Evolutionary conservation across 2,113 vertebrate species (phyloP).

Genomic region (Heterotis niloticus): DNA sequence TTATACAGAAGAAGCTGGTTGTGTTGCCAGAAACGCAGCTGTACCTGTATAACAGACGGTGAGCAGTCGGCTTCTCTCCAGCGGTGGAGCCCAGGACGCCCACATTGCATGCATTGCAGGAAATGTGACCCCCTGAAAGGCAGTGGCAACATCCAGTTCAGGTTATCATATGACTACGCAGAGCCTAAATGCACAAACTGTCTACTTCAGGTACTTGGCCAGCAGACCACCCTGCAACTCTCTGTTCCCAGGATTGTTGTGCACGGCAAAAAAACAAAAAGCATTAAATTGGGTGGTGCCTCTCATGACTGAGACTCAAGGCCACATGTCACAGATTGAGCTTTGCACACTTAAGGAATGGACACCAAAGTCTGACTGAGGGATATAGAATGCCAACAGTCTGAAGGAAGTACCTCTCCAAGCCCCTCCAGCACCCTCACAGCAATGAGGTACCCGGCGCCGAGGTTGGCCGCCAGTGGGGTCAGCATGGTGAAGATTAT

Average conservation of each 20-base stretch:
- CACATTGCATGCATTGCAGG: slow-evolving; percentile 98
- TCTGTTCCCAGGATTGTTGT: too few species aligned
- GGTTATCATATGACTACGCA: background rate
- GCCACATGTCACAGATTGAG: background rate
- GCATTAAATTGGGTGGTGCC: background rate
- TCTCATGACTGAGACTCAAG: background rate
- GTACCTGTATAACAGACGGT: slow-evolving; percentile 91
- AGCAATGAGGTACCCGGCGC: slow-evolving; percentile 77
- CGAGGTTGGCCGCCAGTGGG: slow-evolving; percentile 80
- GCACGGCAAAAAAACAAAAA: background rate
- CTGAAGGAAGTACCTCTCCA: slow-evolving; percentile 75
- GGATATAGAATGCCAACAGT: background rate
- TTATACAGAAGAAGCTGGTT: too few species aligned
- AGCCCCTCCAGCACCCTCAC: slow-evolving; percentile 86
- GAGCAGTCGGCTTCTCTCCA: slow-evolving; percentile 92
- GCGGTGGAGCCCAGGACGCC: slow-evolving; percentile 90
- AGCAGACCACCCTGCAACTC: too few species aligned
- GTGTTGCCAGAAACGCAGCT: background rate
- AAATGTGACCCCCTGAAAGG: slow-evolving; percentile 84
- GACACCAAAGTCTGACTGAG: background rate
- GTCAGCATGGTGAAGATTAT: slow-evolving; percentile 84
- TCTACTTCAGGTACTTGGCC: too few species aligned
- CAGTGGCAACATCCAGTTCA: slow-evolving; percentile 33
- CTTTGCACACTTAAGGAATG: background rate
- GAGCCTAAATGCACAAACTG: background rate